A percentile compares a stretch with the other conserved stretches of the same genome.
phyloP scores from a whole-genome alignment of 2,888 invertebrate genomes.

The Chelonus formosanus region DNA sequence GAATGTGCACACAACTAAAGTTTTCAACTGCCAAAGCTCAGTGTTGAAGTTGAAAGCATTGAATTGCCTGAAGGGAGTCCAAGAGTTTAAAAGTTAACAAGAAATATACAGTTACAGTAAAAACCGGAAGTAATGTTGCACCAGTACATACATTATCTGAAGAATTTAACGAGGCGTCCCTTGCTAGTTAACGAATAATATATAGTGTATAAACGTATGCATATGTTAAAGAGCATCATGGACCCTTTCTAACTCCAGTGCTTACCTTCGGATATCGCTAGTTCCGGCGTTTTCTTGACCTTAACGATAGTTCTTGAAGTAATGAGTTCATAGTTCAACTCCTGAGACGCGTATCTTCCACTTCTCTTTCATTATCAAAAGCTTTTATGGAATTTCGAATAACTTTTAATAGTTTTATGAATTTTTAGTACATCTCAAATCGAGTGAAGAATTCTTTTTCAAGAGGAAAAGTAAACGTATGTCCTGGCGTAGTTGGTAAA shows the following conservation, averaged over 20 bases:
- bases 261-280: background rate
- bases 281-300: conserved; percentile 1
- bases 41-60: conserved; percentile 43
- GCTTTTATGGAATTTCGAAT: no score
- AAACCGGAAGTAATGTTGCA: conserved; percentile 37
- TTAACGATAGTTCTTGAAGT: background rate
- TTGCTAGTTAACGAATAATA: conserved; percentile 4
- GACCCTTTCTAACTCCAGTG: background rate
- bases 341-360: no score
- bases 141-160: conserved; percentile 30
- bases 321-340: background rate
- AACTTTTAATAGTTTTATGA: no score
- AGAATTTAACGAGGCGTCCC: conserved; percentile 7
- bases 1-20: conserved; percentile 39
- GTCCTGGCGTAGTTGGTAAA: no score
- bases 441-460: no score
- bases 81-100: conserved; percentile 9
- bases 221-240: background rate
- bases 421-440: no score
- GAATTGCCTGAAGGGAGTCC: conserved; percentile 27
- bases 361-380: no score
- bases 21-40: conserved; percentile 52
- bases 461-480: no score
- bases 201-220: conserved; percentile 5
- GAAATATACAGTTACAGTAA: conserved; percentile 17